These are phyloP conservation scores for Phaonia tiefii DNA, from an alignment of 2,888 invertebrate species.

Conservation along the genomic window DNA sequence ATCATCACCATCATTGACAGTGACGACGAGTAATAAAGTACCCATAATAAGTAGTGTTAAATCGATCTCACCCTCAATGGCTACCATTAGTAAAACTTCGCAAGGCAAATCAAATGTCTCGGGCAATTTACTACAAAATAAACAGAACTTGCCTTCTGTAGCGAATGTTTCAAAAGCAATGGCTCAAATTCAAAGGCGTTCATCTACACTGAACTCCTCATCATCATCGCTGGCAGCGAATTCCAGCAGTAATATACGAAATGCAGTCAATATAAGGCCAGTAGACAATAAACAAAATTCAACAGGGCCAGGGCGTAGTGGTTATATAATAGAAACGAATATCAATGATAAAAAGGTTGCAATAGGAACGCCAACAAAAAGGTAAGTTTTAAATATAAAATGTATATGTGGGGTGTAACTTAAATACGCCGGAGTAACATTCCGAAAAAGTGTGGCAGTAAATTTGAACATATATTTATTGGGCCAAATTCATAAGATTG, in stretches of 20 bases:
- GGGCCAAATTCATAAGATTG: too few species aligned
- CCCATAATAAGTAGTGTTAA: constrained; percentile 64
- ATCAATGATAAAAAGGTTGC: constrained; percentile 68
- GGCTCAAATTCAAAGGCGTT: constrained; percentile 60
- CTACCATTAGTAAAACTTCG: constrained; percentile 7
- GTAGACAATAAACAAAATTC: constrained; percentile 63
- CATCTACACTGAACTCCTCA: constrained; percentile 35
- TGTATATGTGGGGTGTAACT: too few species aligned
- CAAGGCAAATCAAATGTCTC: neutral
- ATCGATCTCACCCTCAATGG: constrained; percentile 61
- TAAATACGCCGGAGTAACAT: too few species aligned
- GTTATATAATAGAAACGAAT: constrained; percentile 68
- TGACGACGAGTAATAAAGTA: constrained; percentile 52
- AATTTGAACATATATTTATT: too few species aligned
- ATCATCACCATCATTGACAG: constrained; percentile 46
- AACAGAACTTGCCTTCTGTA: constrained; percentile 35
- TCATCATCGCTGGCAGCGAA: constrained; percentile 34
- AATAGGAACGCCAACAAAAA: constrained; percentile 68
- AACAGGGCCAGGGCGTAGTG: constrained; percentile 36
- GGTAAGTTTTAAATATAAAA: constrained; percentile 49
- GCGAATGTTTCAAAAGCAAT: constrained; percentile 54
- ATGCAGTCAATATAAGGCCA: constrained; percentile 65
- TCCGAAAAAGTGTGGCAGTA: too few species aligned
- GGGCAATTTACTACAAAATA: neutral
- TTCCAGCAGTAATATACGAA: constrained; percentile 32